Percentiles rank a stretch among this genome's conserved stretches.
These are phyloP conservation scores for Opisthograptis luteolata DNA, from an alignment of 2,888 invertebrate genomes.

Conservation along the genomic window DNA sequence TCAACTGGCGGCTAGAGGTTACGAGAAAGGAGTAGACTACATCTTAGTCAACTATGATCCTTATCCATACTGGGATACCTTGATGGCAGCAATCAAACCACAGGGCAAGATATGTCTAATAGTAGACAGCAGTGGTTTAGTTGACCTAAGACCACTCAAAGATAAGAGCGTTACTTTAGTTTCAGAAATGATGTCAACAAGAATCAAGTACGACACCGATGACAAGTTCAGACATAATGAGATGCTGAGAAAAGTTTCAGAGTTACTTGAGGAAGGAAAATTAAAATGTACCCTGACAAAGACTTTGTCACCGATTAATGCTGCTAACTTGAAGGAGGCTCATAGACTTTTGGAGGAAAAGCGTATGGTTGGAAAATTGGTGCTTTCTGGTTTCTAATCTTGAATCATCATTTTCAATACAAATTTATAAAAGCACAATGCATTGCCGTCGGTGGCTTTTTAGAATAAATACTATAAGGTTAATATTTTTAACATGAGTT, in stretches of 20 bases:
- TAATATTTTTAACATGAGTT: no score
- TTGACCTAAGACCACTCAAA: conserved; percentile 63
- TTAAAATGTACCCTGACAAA: conserved; percentile 64
- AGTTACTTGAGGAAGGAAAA: conserved; percentile 61
- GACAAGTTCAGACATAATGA: conserved; percentile 65
- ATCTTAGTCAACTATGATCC: conserved; percentile 74
- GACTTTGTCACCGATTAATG: conserved; percentile 69
- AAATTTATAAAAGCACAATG: no score
- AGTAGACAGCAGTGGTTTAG: conserved; percentile 66
- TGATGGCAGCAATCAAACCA: conserved; percentile 67
- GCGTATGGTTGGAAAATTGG: conserved; percentile 67
- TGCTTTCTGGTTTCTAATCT: conserved; percentile 58
- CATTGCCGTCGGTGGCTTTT: no score
- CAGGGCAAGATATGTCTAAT: conserved; percentile 72
- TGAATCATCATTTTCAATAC: background rate
- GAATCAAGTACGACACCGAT: conserved; percentile 68
- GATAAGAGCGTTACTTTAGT: conserved; percentile 71
- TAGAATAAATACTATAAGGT: no score
- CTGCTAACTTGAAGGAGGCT: conserved; percentile 66
- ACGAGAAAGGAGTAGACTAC: conserved; percentile 64
- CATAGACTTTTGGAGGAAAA: conserved; percentile 67
- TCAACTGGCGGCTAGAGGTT: conserved; percentile 62
- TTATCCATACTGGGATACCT: conserved; percentile 69
- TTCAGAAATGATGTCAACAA: conserved; percentile 69
- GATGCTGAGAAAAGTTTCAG: conserved; percentile 60